Evolutionary conservation across 2,888 invertebrate genomes (phyloP).

Genomic region (Hirtodrosophila confusa): DNA sequence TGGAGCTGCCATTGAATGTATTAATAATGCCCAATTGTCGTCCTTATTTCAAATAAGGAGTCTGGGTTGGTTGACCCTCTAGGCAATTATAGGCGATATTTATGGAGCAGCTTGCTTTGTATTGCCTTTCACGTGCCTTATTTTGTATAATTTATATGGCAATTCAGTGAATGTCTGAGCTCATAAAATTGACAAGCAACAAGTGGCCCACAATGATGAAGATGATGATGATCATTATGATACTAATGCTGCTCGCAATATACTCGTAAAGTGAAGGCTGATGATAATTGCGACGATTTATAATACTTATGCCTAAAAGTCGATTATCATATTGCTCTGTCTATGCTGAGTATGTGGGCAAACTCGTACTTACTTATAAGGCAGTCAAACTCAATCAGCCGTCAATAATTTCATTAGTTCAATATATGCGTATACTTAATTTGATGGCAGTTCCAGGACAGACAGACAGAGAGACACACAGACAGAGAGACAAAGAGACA

Average conservation of each 20-base stretch:
- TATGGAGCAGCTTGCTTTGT: conserved; percentile 19
- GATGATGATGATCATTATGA: conserved; percentile 2
- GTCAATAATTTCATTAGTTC: conserved; percentile 74
- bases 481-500: conserved; percentile 17
- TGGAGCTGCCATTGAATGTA: too few relatives aligned
- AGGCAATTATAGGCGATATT: conserved; percentile 36
- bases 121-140: conserved; percentile 22
- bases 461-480: not conserved
- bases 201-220: conserved; percentile 44
- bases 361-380: conserved; percentile 3
- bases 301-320: conserved; percentile 52
- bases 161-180: conserved; percentile 58
- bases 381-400: conserved; percentile 61
- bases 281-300: conserved; percentile 55
- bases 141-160: conserved; percentile 71
- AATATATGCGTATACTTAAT: conserved; percentile 54
- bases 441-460: conserved; percentile 15
- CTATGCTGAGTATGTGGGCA: not conserved
- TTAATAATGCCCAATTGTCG: too few relatives aligned
- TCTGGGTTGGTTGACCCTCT: conserved; percentile 10
- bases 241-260: not conserved
- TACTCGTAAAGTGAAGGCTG: conserved; percentile 8
- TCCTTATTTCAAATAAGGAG: too few relatives aligned
- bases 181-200: conserved; percentile 58
- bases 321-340: conserved; percentile 37